Evolutionary conservation across 2,113 vertebrate genomes (phyloP).

Genomic region (Cromileptes altivelis): DNA sequence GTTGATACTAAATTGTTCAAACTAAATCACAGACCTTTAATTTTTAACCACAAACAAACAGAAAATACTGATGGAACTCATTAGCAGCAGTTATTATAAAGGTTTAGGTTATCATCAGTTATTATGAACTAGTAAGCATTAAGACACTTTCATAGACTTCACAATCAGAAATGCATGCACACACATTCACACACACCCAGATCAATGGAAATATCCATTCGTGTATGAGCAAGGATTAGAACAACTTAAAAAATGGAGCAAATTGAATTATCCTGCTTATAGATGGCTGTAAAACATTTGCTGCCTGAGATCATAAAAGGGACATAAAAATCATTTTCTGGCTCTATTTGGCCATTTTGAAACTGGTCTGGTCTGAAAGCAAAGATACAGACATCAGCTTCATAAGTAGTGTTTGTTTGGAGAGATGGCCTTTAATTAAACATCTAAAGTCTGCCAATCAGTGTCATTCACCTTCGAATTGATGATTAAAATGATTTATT

Average conservation of each 20-base stretch:
- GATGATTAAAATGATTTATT: too few relatives aligned
- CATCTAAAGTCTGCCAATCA: not conserved
- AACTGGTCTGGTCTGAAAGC: constrained; percentile 15
- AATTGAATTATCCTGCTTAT: constrained; percentile 76
- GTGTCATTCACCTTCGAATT: too few relatives aligned
- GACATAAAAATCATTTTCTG: constrained; percentile 34
- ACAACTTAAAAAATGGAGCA: constrained; percentile 63
- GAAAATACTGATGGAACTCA: not conserved
- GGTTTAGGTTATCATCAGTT: constrained; percentile 4
- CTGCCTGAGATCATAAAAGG: constrained; percentile 43
- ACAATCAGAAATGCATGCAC: constrained; percentile 10
- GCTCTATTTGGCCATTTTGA: not conserved
- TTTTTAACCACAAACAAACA: not conserved
- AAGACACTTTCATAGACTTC: not conserved
- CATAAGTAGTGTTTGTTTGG: not conserved
- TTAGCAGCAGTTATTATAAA: not conserved
- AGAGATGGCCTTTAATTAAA: not conserved
- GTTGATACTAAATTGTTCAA: not conserved
- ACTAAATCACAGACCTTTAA: not conserved
- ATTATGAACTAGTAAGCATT: not conserved
- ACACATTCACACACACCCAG: constrained; percentile 38
- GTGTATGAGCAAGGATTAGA: constrained; percentile 51
- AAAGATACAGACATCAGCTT: not conserved
- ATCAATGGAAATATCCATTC: constrained; percentile 74
- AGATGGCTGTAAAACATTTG: constrained; percentile 64